Conservation (phyloP, 2,113 vertebrate genomes). For the Cinclus mexicanus region DNA sequence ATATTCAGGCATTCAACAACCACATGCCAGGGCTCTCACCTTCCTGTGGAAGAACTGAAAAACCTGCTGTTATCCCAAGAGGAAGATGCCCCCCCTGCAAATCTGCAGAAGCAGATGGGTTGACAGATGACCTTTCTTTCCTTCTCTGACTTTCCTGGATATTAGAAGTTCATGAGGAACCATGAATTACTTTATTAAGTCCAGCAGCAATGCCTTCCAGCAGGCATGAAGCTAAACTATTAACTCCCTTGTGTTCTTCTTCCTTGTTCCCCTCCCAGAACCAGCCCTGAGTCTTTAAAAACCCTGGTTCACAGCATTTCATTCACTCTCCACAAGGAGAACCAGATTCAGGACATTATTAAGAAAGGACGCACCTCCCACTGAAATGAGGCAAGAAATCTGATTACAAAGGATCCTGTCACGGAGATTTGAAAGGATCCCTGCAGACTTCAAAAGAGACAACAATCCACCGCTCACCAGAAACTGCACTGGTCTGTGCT, state of each 20-base stretch:
- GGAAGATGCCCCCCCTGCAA: neutral
- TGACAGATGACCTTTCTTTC: neutral
- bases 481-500: neutral
- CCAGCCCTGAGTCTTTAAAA: neutral
- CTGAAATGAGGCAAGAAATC: neutral
- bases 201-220: neutral
- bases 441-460: neutral
- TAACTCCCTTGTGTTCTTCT: neutral
- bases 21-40: neutral
- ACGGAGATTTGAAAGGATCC: neutral
- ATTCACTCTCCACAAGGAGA: neutral
- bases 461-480: neutral
- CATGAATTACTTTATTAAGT: neutral
- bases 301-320: neutral
- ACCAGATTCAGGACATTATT: neutral
- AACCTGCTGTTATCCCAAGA: accelerated
- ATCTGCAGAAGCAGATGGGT: neutral
- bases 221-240: accelerated
- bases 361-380: neutral
- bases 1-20: neutral
- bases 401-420: neutral
- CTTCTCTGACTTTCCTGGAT: neutral
- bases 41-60: neutral
- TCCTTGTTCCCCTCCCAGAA: neutral
- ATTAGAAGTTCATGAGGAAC: neutral